Percentiles rank a stretch among this genome's conserved stretches.
phyloP scores from a whole-genome alignment of 2,797 vertebrate species.

The Galagoides demidoff region DNA sequence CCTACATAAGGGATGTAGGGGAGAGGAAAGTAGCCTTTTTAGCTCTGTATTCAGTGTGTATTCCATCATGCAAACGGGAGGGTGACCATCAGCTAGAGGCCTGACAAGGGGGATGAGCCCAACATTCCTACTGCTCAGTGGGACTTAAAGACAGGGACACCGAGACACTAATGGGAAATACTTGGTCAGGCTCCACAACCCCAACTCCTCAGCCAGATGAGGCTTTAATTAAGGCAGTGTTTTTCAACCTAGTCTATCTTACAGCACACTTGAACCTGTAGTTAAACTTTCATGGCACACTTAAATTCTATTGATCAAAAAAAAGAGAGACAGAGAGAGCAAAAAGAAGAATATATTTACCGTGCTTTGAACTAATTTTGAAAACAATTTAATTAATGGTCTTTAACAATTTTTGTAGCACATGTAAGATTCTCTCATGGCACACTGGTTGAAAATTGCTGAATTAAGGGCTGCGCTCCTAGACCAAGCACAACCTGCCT shows the following conservation, averaged over 20 bases:
- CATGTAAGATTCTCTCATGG: too few relatives aligned
- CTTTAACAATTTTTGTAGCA: too few relatives aligned
- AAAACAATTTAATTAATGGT: too few relatives aligned
- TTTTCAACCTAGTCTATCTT: too few relatives aligned
- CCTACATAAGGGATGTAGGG: background rate
- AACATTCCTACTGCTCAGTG: too few relatives aligned
- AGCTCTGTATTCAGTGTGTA: background rate
- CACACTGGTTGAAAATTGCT: too few relatives aligned
- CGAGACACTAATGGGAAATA: background rate
- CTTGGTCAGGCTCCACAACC: background rate
- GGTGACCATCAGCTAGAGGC: background rate
- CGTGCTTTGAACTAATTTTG: too few relatives aligned
- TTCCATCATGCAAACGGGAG: background rate
- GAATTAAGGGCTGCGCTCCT: background rate
- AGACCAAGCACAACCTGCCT: background rate
- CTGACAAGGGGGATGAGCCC: background rate
- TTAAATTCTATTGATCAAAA: too few relatives aligned
- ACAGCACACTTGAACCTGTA: too few relatives aligned
- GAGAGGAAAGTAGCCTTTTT: background rate
- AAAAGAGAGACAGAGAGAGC: too few relatives aligned
- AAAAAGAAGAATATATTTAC: too few relatives aligned
- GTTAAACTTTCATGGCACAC: too few relatives aligned
- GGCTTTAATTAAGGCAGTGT: background rate
- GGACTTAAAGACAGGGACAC: background rate
- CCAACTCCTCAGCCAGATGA: background rate